phyloP scores from a whole-genome alignment of 1,140 invertebrate genomes.

The Lycorma delicatula region DNA sequence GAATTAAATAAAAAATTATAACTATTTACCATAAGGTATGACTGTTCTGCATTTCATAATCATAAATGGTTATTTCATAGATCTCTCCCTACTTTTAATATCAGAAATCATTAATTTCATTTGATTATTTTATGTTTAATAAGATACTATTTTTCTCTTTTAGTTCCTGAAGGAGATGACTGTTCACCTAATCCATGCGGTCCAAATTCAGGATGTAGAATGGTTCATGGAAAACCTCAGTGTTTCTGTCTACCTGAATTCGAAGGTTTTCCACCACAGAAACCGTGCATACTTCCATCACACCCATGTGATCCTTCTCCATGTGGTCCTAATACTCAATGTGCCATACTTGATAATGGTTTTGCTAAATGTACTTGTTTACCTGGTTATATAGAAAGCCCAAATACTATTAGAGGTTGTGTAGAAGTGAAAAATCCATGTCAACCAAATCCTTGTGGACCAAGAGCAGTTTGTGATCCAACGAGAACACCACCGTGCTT shows the following conservation, averaged over 20 bases:
- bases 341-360: constrained; percentile 66
- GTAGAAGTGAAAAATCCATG: constrained; percentile 66
- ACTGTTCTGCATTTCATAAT: too few relatives aligned
- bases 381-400: constrained; percentile 71
- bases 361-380: constrained; percentile 81
- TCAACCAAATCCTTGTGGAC: constrained; percentile 71
- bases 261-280: constrained; percentile 70
- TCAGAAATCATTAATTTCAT: not conserved
- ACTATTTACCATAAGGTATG: too few relatives aligned
- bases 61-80: constrained; percentile 7
- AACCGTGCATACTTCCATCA: constrained; percentile 52
- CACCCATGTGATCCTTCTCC: constrained; percentile 77
- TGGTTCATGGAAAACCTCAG: constrained; percentile 56
- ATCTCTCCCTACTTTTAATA: not conserved
- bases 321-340: constrained; percentile 82
- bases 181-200: constrained; percentile 79
- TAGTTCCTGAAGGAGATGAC: constrained; percentile 78
- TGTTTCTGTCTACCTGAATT: constrained; percentile 83
- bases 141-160: constrained; percentile 13
- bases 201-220: constrained; percentile 66
- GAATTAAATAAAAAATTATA: too few relatives aligned
- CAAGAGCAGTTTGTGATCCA: constrained; percentile 68
- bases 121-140: not conserved
- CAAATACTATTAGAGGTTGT: constrained; percentile 78
- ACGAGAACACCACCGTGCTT: constrained; percentile 66